These are phyloP conservation scores for Anarhynchus alexandrinus DNA, from an alignment of 2,113 vertebrate species.

Conservation along the genomic window DNA sequence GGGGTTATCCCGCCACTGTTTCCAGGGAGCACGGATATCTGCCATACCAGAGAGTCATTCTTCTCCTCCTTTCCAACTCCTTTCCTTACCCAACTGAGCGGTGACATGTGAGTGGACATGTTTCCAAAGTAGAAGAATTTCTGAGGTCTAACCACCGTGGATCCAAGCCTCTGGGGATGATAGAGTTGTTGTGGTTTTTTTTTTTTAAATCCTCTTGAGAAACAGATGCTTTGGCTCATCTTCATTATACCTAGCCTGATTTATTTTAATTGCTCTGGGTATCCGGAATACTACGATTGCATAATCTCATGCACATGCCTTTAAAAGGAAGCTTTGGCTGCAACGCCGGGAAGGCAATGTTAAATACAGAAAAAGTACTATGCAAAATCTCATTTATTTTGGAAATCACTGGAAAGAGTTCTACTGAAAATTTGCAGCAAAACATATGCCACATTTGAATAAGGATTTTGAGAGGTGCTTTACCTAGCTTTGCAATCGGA, in stretches of 20 bases:
- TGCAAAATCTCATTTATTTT: slow-evolving; percentile 48
- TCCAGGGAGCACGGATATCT: background rate
- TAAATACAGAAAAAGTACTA: slow-evolving; percentile 52
- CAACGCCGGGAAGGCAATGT: slow-evolving; percentile 19
- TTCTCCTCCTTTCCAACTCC: background rate
- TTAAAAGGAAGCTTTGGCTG: slow-evolving; percentile 64
- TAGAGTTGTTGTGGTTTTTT: background rate
- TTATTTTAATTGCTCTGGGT: slow-evolving; percentile 68
- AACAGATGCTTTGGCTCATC: slow-evolving; percentile 63
- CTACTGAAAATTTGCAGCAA: slow-evolving; percentile 37
- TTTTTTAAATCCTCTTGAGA: slow-evolving; percentile 53
- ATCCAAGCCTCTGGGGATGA: slow-evolving; percentile 2
- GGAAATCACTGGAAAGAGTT: slow-evolving; percentile 45
- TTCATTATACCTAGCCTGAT: slow-evolving; percentile 69
- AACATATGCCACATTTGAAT: slow-evolving; percentile 40
- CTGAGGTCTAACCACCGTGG: background rate
- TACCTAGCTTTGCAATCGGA: slow-evolving; percentile 12
- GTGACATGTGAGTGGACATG: too few species aligned
- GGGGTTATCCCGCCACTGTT: accelerated
- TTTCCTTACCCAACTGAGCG: background rate
- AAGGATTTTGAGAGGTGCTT: slow-evolving; percentile 18
- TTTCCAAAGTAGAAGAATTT: background rate
- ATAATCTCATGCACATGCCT: slow-evolving; percentile 59
- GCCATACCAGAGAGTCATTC: background rate
- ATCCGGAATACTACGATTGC: slow-evolving; percentile 56